Evolutionary conservation across 30 jellyfish, hydroid and myxozoan genomes (phyloP).

Genomic region (Hydractinia echinata): DNA sequence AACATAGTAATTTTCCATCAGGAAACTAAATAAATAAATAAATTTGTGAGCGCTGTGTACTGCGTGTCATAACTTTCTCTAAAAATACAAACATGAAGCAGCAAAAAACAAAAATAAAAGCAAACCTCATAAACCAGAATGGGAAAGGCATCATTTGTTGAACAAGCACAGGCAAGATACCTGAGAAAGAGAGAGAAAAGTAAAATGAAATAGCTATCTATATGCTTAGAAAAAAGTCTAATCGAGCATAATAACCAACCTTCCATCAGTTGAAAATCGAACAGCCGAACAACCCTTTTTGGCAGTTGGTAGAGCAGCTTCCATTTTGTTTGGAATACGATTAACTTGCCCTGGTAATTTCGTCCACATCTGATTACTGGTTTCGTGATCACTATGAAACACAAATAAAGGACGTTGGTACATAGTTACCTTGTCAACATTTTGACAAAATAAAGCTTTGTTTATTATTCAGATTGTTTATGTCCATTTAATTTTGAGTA

Average conservation of each 20-base stretch:
- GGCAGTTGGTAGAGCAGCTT: conserved; percentile 59
- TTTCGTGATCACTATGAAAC: conserved; percentile 35
- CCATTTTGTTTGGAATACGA: conserved; percentile 64
- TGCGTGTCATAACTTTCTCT: not conserved
- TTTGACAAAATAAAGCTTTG: no score
- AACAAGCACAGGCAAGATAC: conserved; percentile 85
- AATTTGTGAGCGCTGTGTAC: not conserved
- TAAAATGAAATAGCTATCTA: not conserved
- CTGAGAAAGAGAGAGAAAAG: conserved; percentile 27
- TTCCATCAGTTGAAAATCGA: conserved; percentile 82
- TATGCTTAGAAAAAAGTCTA: not conserved
- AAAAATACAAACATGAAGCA: not conserved
- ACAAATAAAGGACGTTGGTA: not conserved
- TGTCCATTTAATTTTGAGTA: no score
- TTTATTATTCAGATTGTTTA: no score
- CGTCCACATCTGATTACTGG: conserved; percentile 57
- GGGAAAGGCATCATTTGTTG: conserved; percentile 65
- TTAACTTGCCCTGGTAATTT: conserved; percentile 90
- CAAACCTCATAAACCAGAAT: conserved; percentile 65
- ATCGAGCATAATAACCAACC: conserved; percentile 31
- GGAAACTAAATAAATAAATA: conserved; percentile 54
- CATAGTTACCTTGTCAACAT: no score
- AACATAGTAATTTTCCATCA: conserved; percentile 60
- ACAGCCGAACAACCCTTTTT: conserved; percentile 87
- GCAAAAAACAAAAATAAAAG: not conserved